phyloP scores from a whole-genome alignment of 2,888 invertebrate species.

The Brenthis hecate region DNA sequence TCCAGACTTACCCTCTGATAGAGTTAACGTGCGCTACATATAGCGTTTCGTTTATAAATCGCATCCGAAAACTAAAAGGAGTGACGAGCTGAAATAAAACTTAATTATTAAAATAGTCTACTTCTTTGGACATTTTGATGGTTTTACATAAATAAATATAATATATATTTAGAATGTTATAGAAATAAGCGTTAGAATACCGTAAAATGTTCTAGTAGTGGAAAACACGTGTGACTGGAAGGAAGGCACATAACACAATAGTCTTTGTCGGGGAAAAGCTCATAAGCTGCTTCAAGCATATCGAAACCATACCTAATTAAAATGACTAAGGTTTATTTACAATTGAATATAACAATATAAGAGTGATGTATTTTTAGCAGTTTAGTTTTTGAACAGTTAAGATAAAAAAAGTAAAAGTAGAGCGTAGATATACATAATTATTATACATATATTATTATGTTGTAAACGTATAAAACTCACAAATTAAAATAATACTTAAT shows the following conservation, averaged over 20 bases:
- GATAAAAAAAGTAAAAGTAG: no score
- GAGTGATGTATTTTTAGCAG: neutral
- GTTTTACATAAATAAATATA: neutral
- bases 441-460: no score
- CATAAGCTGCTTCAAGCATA: slow-evolving; percentile 84
- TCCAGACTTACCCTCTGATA: slow-evolving; percentile 65
- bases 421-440: no score
- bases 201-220: slow-evolving; percentile 82
- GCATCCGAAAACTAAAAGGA: slow-evolving; percentile 51
- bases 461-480: no score
- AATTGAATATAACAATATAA: no score
- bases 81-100: slow-evolving; percentile 65
- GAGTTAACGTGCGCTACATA: slow-evolving; percentile 74
- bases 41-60: slow-evolving; percentile 62
- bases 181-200: slow-evolving; percentile 52
- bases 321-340: neutral
- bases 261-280: slow-evolving; percentile 83
- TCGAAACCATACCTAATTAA: slow-evolving; percentile 68
- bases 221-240: slow-evolving; percentile 71
- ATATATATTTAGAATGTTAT: neutral
- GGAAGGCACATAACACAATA: slow-evolving; percentile 84
- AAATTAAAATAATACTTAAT: no score
- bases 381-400: neutral
- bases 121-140: neutral
- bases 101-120: slow-evolving; percentile 2